Conservation (phyloP, 2,113 vertebrate species). For the Trichechus manatus region DNA sequence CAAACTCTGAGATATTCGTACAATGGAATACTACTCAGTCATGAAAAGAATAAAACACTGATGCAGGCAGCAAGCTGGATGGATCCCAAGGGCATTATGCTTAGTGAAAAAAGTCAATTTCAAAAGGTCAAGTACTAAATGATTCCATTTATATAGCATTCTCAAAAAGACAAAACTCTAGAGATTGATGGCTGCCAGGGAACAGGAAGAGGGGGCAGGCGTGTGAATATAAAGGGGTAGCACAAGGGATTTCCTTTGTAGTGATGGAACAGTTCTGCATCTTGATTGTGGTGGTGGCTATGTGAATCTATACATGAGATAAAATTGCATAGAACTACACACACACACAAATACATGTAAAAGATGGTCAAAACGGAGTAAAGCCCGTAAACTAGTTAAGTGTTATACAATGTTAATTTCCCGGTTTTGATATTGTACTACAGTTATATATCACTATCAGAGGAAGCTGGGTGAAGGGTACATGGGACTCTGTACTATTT, state of each 20-base stretch:
- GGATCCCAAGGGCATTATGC: neutral
- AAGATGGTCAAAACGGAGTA: neutral
- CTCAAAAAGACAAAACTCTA: conserved; percentile 21
- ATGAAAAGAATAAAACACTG: neutral
- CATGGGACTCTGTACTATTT: neutral
- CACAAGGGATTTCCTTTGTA: neutral
- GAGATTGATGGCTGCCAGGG: neutral
- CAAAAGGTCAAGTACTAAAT: neutral
- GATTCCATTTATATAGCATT: neutral
- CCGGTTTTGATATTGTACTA: neutral
- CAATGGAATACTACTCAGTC: neutral
- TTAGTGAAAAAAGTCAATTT: neutral
- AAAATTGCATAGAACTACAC: neutral
- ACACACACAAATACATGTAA: neutral
- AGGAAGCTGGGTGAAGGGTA: neutral
- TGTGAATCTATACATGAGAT: neutral
- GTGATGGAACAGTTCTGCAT: neutral
- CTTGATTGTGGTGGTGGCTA: neutral
- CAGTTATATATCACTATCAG: neutral
- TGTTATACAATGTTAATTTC: neutral
- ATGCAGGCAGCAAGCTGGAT: neutral
- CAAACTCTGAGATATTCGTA: neutral
- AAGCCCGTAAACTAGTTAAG: neutral
- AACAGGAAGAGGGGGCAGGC: neutral
- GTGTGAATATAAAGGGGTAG: neutral